Base-by-base conservation (phyloP, 2,888 invertebrate genomes). In the Drosophila atroscutellata region DNA sequence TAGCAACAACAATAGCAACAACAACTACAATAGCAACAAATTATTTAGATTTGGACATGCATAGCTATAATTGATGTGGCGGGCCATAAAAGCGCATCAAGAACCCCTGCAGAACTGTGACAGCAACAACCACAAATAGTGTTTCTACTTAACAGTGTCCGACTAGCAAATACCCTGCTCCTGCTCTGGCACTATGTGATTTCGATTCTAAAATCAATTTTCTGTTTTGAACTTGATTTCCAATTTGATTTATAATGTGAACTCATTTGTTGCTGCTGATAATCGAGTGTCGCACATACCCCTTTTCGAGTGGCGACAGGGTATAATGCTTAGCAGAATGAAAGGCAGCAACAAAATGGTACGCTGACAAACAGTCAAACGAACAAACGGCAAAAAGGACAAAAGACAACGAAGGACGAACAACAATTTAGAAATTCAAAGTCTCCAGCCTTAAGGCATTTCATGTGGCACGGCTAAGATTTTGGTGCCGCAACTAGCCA, bases 401-500 rank as follows among this genome's bases (percentile, higher is more conserved):
- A 75, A 69, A 54, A 60, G 42, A 50, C 61, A 63, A 50, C 73
- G 81, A 89, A 86, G 81, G 86, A 80, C 80, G 72, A 72, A 70
- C 68, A 67, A 59, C 26, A 81, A 86, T 72, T 84, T 84, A 71
- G 76, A 77, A 79, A 81, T 77, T 39, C 75, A 62, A 79, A 80
- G 64, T 60, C 64, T 71, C 28, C 45, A 60, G 74, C 61, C 59
- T 52, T 28, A 71, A 80, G 66, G 67, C 70, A 78, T 86, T 83
- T 86, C 76, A 76, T 83, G 81, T 80, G 90, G 87, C 86, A 77
- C 77, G 89, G 77, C 75, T 88, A 86, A 86, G 86, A 83, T 88
- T 84, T 73, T 74, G 76, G 68, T 89, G 89, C 70, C 84, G 73
- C 80, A 69, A 49, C 50, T 66, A 42, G 54, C 62, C 37, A 56